Base-by-base conservation (phyloP, 2,113 vertebrate species). In the Mus spicilegus region DNA sequence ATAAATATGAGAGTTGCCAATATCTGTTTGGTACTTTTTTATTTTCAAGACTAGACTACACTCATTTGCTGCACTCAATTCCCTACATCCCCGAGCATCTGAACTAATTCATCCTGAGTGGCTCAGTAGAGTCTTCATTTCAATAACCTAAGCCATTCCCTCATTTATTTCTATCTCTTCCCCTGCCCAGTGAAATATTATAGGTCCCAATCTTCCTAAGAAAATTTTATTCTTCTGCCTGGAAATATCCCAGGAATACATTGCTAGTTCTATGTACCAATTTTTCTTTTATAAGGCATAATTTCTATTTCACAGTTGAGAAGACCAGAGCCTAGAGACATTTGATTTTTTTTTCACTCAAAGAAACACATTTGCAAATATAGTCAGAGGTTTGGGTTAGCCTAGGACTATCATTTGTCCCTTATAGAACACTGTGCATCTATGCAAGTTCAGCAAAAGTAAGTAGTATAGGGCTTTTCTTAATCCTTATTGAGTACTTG, bases 181-280 rank as follows among this genome's bases (percentile, higher is more conserved):
- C 36, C 19, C 1, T 16, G 11, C 11, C 49, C 9, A 56, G 12
- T 22, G 8, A 49, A 76, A 7, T 14, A 76, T 75, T 26, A 3
- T 3, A 51, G 14, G 13, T 9, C 26, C 46, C 81, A 91, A 19
- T 87, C 56, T 91, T 90, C 19, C 39, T 67, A 9, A 91, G 67
- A 2, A 49, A 65, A 33, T 82, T 87, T 87, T 56, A 91, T 36
- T 88, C 30, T 69, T 61, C 36, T 81, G 67, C 56, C 49, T 82
- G 39, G 12, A 94, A 96, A 87, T 88, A 87, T 39, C 89, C 88
- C 26, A 94, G 58, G 39, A 81, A 91, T 69, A 33, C n/a, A 33
- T 67, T 33, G 30, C 49, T 19, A 81, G 67, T 6, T 67, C 49
- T 51, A 76, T 58, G 58, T 84, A 30, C 51, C 76, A 94, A 84